Evolutionary conservation across 2,797 vertebrate genomes (phyloP), one percentile per base, ranked within the genome.

Genomic region (Lacerta agilis): DNA sequence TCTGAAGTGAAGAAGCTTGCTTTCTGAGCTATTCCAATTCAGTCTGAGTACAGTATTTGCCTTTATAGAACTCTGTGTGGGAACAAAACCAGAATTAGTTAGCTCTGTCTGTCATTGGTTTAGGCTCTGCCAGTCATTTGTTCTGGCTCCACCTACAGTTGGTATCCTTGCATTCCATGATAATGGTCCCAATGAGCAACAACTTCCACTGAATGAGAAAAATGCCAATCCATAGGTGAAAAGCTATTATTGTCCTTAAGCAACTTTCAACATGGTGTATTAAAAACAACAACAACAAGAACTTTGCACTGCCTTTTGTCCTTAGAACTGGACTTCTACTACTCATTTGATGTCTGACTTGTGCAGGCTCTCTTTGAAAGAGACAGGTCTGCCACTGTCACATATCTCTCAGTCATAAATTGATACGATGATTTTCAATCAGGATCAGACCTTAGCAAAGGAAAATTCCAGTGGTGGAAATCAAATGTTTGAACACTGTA

Each of bases 31-130:
- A 23, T 33, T 13, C 36, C 4, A 82, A 71, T 36, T 91, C 89
- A 33, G 86, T 77, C 83, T 10, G 55, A 29, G 27, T 91, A 85
- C 78, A 29, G 27, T 91, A 85, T 78, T 49, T 55, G 13, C 49
- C 49, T 55, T 55, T 55, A 55, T 55, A 55, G 49, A 55, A 55
- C 13, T 49, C 49, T 55, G 4, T 55, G 49, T 55, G 49, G 49
- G 13, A 55, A 64, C 61, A 64, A 18, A 64, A 64, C 61, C 61
- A 64, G 17, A 61, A 20, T 61, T 7, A 61, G 18, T 61, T 20
- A 20, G 61, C 61, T 64, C 17, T 64, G 61, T 61, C 61, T 18
- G 61, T 64, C 20, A 64, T 23, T 64, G 61, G 17, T 20, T 64
- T 23, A 7, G 61, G 61, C 61, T 64, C 61, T 23, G 20, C 20